These are phyloP conservation scores for Talpa occidentalis DNA, from an alignment of 2,113 vertebrate species.

Conservation along the genomic window DNA sequence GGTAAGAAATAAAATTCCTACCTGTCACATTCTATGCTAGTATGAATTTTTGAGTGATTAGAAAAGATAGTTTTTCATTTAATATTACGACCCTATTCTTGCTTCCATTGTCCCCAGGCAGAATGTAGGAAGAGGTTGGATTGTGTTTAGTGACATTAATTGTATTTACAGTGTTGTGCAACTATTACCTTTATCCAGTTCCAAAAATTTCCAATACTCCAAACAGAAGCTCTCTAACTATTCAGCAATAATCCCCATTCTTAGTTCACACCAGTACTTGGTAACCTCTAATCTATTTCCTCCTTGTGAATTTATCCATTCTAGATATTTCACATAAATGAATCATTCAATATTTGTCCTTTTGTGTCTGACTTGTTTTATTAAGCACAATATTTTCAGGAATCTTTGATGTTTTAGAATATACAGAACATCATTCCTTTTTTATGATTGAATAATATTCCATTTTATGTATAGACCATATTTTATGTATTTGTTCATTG, in stretches of 20 bases:
- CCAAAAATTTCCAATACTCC: not conserved
- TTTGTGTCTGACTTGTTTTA: not conserved
- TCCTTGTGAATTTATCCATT: not conserved
- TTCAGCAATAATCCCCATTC: not conserved
- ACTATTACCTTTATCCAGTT: not conserved
- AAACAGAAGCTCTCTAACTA: not conserved
- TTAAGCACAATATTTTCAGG: not conserved
- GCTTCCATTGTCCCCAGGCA: not conserved
- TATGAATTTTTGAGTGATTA: not conserved
- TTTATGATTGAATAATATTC: not conserved
- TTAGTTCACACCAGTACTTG: accelerated
- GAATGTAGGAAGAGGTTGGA: not conserved
- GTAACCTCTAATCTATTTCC: no score
- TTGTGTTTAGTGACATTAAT: not conserved
- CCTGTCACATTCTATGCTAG: not conserved
- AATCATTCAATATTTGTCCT: not conserved
- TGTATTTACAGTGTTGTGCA: not conserved
- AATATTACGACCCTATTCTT: not conserved
- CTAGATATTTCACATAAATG: not conserved
- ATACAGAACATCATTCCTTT: not conserved
- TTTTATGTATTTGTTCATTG: not conserved
- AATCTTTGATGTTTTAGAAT: not conserved
- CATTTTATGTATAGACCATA: not conserved
- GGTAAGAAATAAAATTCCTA: not conserved
- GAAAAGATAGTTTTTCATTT: not conserved